A percentile compares a stretch with the other conserved stretches of the same genome.
Evolutionary conservation across 2,797 vertebrate genomes (phyloP).

Genomic region (Arremon aurantiirostris): DNA sequence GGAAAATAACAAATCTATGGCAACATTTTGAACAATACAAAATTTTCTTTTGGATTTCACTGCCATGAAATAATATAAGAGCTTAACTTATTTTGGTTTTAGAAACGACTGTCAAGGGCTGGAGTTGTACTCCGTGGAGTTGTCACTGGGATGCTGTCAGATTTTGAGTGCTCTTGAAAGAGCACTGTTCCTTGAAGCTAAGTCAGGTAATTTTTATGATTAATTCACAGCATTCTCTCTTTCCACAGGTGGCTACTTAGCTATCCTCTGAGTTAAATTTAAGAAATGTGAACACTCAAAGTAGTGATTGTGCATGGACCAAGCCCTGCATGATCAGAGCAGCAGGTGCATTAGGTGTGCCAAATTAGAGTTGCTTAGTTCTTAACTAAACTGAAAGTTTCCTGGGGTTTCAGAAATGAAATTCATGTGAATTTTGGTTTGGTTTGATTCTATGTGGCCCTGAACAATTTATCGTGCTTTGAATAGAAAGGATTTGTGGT

Average conservation of each 20-base stretch:
- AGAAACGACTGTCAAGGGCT: background rate
- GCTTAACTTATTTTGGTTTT: background rate
- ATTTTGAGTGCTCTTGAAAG: background rate
- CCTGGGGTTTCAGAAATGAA: background rate
- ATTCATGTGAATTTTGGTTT: background rate
- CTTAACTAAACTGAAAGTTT: background rate
- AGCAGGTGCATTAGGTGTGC: background rate
- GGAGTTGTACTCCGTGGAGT: background rate
- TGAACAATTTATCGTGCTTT: background rate
- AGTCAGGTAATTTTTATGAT: background rate
- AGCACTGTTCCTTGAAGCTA: background rate
- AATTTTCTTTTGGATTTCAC: background rate
- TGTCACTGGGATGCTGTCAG: background rate
- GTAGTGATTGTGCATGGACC: background rate
- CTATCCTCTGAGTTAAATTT: background rate
- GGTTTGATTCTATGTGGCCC: background rate
- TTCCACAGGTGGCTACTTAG: background rate
- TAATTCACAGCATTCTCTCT: background rate
- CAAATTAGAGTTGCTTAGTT: background rate
- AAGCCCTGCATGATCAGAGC: background rate
- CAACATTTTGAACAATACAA: background rate
- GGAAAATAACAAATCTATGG: background rate
- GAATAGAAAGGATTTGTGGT: background rate
- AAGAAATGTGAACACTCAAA: background rate
- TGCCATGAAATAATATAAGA: background rate